Conservation (phyloP, 2,797 vertebrate genomes). For the Rhynchotus rufescens region DNA sequence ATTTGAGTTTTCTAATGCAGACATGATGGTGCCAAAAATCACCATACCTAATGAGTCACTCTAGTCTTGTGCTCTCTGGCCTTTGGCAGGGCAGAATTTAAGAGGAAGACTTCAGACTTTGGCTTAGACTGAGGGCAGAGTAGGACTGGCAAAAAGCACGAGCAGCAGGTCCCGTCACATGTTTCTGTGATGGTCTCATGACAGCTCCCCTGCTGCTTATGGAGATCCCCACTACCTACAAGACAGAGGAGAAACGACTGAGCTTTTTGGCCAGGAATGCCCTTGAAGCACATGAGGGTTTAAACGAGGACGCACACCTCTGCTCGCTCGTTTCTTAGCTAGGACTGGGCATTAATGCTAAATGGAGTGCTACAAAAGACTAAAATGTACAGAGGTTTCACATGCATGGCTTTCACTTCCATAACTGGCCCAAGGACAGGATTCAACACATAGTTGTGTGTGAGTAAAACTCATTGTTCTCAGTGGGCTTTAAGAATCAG, state of each 20-base stretch:
- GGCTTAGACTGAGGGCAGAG: not conserved
- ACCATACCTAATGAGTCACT: not conserved
- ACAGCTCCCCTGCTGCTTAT: not conserved
- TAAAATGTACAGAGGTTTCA: conserved; percentile 37
- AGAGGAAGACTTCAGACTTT: not conserved
- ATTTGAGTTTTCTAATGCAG: not conserved
- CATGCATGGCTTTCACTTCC: not conserved
- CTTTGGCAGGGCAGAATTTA: not conserved
- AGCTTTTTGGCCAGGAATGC: not conserved
- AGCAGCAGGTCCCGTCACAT: rapidly evolving
- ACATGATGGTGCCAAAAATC: not conserved
- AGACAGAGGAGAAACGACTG: not conserved
- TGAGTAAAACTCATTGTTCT: conserved; percentile 65
- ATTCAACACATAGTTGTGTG: not conserved
- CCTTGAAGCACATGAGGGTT: conserved; percentile 15
- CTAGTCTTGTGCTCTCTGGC: not conserved
- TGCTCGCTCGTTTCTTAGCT: conserved; percentile 16
- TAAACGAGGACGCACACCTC: conserved; percentile 27
- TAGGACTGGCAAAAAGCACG: not conserved
- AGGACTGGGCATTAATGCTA: conserved; percentile 35
- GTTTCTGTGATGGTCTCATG: not conserved
- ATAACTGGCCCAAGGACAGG: conserved; percentile 19
- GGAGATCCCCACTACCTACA: not conserved
- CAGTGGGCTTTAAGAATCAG: conserved; percentile 40
- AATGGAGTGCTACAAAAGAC: conserved; percentile 14